Evolutionary conservation across 2,888 invertebrate species (phyloP).

Genomic region (Drosophila mayaguana): DNA sequence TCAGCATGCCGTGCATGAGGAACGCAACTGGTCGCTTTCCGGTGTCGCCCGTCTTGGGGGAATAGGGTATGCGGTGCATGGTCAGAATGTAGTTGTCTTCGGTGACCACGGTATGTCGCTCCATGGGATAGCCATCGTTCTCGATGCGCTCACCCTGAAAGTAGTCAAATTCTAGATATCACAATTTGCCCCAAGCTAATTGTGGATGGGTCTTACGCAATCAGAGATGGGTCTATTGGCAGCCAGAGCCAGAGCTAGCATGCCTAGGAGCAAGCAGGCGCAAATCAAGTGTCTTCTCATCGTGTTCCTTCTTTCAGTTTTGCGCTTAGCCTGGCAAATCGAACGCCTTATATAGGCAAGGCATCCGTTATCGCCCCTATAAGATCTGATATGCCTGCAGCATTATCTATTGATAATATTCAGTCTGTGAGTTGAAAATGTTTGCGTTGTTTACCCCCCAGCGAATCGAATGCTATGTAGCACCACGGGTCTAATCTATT

Average conservation of each 20-base stretch:
- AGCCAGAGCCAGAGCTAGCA: conserved; percentile 43
- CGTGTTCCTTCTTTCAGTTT: conserved; percentile 20
- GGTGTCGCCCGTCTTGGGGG: conserved; percentile 47
- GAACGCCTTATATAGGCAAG: conserved; percentile 53
- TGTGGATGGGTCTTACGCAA: conserved; percentile 62
- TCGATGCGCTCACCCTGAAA: conserved; percentile 73
- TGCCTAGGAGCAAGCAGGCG: conserved; percentile 42
- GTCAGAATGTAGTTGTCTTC: conserved; percentile 93
- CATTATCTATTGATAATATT: conserved; percentile 53
- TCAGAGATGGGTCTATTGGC: conserved; percentile 73
- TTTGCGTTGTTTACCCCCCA: conserved; percentile 23
- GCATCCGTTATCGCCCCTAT: conserved; percentile 17
- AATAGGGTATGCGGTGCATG: conserved; percentile 91
- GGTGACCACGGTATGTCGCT: conserved; percentile 90
- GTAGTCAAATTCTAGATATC: neutral
- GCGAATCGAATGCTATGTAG: conserved; percentile 16
- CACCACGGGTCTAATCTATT: conserved; percentile 48
- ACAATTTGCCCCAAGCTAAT: neutral
- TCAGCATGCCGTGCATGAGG: conserved; percentile 78
- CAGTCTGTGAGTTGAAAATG: neutral
- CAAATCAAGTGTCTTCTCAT: conserved; percentile 49
- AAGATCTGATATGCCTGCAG: conserved; percentile 19
- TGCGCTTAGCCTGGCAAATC: neutral
- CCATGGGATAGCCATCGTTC: conserved; percentile 87
- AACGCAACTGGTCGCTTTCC: conserved; percentile 69